Evolutionary conservation across 2,888 invertebrate genomes (phyloP), one percentile per base, ranked within the genome.

Genomic region (Trichopoda pennipes): DNA sequence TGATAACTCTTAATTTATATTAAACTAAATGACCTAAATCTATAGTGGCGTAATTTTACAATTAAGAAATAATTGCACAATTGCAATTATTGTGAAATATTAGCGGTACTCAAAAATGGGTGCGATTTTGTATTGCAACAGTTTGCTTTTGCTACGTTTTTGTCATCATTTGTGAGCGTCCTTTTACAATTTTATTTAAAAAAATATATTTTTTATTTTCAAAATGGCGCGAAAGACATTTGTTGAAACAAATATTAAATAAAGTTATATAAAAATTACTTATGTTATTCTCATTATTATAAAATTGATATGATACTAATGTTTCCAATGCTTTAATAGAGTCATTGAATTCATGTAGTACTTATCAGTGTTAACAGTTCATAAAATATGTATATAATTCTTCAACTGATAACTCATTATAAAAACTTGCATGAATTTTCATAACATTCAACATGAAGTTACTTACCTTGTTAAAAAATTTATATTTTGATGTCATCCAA

Each of bases 321-420:
- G 64, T 10, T 19, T 74, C 64, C 9, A 74, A 4, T 32, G 32
- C 35, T 17, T 47, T 14, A 21, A 64, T 55, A 19, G 55, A 42
- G 16, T 74, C 47, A 12, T 21, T 14, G 7, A 64, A 38, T 19
- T 16, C 14, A 53, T 17, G 56, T 74, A 74, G 44, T 74, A 74
- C 19, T 63, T 1, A n/a, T 53, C 19, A 7, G 56, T 64, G 56
- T 63, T 55, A 16, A 32, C 19, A 9, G 42, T 23, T 9, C 60
- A 68, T 51, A 60, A 76, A 76, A 38, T 76, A 53, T 0, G 68
- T 68, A 76, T 60, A 76, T 44, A 76, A 53, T 68, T 76, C 60
- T 53, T 66, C 68, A 8, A 61, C 21, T 7, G 51, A 12, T 42
- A 68, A 56, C 12, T 74, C 74, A 55, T 32, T 32, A 32, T 32